Conservation (phyloP, 1,140 invertebrate species). For the Drosophila bocki region DNA sequence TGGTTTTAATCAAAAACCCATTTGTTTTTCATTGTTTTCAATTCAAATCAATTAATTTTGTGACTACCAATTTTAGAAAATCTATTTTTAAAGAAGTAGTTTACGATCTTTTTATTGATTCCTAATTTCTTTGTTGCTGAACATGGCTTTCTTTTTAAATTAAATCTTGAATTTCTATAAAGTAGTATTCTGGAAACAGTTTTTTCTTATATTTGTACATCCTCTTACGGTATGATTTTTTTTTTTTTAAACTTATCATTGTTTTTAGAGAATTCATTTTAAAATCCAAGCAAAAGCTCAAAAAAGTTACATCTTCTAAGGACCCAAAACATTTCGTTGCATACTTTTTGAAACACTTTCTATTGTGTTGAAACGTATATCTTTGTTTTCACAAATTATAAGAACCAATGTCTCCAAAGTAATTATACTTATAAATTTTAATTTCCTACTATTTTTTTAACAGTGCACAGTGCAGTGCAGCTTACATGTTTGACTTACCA, state of each 20-base stretch:
- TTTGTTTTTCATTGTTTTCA: conserved; percentile 5
- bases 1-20: neutral
- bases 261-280: too few species aligned
- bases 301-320: neutral
- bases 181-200: too few species aligned
- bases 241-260: too few species aligned
- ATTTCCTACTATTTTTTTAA: neutral
- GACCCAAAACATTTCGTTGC: neutral
- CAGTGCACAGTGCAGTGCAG: conserved; percentile 14
- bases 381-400: too few species aligned
- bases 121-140: too few species aligned
- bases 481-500: conserved; percentile 58
- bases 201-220: too few species aligned
- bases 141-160: too few species aligned
- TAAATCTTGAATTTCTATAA: too few species aligned
- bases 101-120: too few species aligned
- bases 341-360: neutral
- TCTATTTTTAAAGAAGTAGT: too few species aligned
- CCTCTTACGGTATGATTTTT: too few species aligned
- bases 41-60: neutral
- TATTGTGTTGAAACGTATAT: too few species aligned
- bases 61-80: neutral
- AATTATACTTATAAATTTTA: neutral
- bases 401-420: neutral
- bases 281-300: neutral